These are phyloP conservation scores for Goniozus legneri DNA, from an alignment of 1,140 invertebrate species.

Conservation along the genomic window DNA sequence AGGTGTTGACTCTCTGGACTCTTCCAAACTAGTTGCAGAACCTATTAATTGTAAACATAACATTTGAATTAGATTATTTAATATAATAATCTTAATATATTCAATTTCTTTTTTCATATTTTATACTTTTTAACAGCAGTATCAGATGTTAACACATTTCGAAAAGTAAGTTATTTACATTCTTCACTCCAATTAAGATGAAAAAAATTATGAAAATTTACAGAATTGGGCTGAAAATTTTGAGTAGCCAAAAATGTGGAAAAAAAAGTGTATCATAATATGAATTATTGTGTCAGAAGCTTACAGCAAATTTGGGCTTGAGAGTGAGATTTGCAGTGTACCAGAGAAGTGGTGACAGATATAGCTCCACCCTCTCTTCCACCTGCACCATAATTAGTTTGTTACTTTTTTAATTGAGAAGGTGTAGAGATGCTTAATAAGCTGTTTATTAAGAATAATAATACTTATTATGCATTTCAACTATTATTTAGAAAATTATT, in stretches of 20 bases:
- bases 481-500: no score
- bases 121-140: no score
- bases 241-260: constrained; percentile 7
- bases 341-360: constrained; percentile 45
- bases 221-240: no score
- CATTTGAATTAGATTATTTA: no score
- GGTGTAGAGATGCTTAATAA: constrained; percentile 5
- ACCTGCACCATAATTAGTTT: constrained; percentile 54
- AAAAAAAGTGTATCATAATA: constrained; percentile 24
- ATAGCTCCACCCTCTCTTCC: constrained; percentile 46
- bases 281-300: constrained; percentile 45
- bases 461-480: no score
- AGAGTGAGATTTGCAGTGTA: constrained; percentile 42
- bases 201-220: no score
- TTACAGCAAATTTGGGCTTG: constrained; percentile 51
- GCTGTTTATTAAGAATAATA: neutral
- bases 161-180: no score
- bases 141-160: no score
- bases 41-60: constrained; percentile 38
- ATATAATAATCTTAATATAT: no score
- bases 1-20: constrained; percentile 49
- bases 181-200: no score
- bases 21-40: constrained; percentile 52
- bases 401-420: constrained; percentile 41
- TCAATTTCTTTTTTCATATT: no score